These are phyloP conservation scores for Drosophila ambigua DNA, from an alignment of 1,140 invertebrate species.

Conservation along the genomic window DNA sequence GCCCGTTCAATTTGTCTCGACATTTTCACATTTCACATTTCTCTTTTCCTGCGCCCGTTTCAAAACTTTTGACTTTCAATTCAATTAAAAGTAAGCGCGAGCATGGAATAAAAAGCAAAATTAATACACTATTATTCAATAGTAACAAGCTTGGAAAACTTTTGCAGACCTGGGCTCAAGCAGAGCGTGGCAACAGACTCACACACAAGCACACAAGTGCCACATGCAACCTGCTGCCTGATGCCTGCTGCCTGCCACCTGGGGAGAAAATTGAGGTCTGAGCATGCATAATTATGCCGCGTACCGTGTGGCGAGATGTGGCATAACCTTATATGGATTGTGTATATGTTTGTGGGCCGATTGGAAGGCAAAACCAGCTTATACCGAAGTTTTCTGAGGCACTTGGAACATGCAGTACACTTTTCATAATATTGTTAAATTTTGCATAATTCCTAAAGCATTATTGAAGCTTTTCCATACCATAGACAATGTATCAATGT, in stretches of 20 bases:
- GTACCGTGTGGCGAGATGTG: too few relatives aligned
- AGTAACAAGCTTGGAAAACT: constrained; percentile 50
- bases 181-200: constrained; percentile 26
- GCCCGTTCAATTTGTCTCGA: constrained; percentile 36
- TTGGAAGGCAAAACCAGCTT: too few relatives aligned
- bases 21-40: constrained; percentile 37
- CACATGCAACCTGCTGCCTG: constrained; percentile 21
- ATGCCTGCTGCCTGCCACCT: too few relatives aligned
- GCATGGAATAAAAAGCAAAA: constrained; percentile 34
- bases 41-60: constrained; percentile 8
- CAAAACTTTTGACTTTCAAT: constrained; percentile 54
- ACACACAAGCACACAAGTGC: neutral
- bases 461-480: too few relatives aligned
- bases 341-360: too few relatives aligned
- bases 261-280: constrained; percentile 6
- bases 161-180: constrained; percentile 37
- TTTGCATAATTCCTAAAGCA: neutral
- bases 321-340: too few relatives aligned
- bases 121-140: constrained; percentile 56
- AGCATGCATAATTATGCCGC: constrained; percentile 19
- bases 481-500: too few relatives aligned
- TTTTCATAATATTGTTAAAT: too few relatives aligned
- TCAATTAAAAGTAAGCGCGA: constrained; percentile 48
- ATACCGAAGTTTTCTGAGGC: neutral
- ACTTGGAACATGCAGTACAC: constrained; percentile 1